A percentile compares a stretch with the other conserved stretches of the same genome.
Evolutionary conservation across 2,113 vertebrate genomes (phyloP).

Genomic region (Willisornis vidua): DNA sequence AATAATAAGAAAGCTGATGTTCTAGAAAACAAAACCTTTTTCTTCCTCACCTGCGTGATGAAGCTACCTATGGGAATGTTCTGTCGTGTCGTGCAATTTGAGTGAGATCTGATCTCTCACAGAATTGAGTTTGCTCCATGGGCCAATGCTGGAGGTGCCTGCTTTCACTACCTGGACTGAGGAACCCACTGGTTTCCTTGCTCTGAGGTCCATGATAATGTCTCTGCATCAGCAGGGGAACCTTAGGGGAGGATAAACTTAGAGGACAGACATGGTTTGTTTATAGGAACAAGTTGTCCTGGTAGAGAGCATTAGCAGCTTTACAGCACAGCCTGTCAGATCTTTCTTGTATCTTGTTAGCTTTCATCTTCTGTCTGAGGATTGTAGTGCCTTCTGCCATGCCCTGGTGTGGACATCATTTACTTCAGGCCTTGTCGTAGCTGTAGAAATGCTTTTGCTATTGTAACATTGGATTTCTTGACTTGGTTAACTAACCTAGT

Average conservation of each 20-base stretch:
- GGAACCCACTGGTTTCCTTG: neutral
- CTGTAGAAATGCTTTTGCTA: neutral
- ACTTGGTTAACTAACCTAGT: conserved; percentile 55
- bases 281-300: neutral
- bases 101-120: neutral
- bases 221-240: neutral
- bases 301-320: neutral
- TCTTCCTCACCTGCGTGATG: neutral
- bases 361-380: neutral
- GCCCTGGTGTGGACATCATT: neutral
- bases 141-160: neutral
- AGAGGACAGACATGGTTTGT: neutral
- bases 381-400: neutral
- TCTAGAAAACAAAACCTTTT: neutral
- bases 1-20: neutral
- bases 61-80: neutral
- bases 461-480: neutral
- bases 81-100: neutral
- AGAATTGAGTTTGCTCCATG: neutral
- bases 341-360: neutral
- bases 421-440: neutral
- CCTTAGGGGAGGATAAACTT: neutral
- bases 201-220: neutral
- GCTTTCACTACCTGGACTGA: neutral
- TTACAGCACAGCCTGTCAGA: neutral